Evolutionary conservation across 2,888 invertebrate genomes (phyloP).

Genomic region (Volucella zonaria): DNA sequence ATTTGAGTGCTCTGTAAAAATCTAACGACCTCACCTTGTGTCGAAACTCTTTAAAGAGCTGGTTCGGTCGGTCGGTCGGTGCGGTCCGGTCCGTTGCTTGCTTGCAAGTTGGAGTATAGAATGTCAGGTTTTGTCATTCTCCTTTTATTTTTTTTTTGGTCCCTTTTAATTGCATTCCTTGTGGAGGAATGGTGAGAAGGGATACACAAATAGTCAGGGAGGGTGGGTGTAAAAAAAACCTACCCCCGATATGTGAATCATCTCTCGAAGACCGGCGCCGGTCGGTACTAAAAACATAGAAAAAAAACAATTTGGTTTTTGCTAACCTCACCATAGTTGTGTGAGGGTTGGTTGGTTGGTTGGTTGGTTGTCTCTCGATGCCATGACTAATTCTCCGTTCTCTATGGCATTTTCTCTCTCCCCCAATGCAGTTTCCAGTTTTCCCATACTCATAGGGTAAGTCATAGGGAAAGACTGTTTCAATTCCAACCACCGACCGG

Average conservation of each 20-base stretch:
- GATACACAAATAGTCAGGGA: background rate
- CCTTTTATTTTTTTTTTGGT: slow-evolving; percentile 15
- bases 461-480: slow-evolving; percentile 54
- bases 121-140: background rate
- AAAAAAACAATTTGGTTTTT: slow-evolving; percentile 3
- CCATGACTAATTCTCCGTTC: slow-evolving; percentile 69
- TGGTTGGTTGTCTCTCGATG: slow-evolving; percentile 51
- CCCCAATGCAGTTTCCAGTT: slow-evolving; percentile 69
- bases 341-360: too few relatives aligned
- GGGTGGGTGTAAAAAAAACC: slow-evolving; percentile 28
- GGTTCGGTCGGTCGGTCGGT: background rate
- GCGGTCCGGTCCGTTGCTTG: too few relatives aligned
- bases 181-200: slow-evolving; percentile 16
- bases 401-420: slow-evolving; percentile 36
- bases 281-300: slow-evolving; percentile 62
- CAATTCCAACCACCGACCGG: background rate
- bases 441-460: slow-evolving; percentile 33
- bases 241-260: slow-evolving; percentile 68
- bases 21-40: slow-evolving; percentile 61
- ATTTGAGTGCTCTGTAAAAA: slow-evolving; percentile 5
- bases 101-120: too few relatives aligned
- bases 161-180: slow-evolving; percentile 65
- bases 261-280: slow-evolving; percentile 70
- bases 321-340: slow-evolving; percentile 36
- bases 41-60: slow-evolving; percentile 56